Base-by-base conservation (phyloP, 2,113 vertebrate genomes). In the Triplophysa rosa region DNA sequence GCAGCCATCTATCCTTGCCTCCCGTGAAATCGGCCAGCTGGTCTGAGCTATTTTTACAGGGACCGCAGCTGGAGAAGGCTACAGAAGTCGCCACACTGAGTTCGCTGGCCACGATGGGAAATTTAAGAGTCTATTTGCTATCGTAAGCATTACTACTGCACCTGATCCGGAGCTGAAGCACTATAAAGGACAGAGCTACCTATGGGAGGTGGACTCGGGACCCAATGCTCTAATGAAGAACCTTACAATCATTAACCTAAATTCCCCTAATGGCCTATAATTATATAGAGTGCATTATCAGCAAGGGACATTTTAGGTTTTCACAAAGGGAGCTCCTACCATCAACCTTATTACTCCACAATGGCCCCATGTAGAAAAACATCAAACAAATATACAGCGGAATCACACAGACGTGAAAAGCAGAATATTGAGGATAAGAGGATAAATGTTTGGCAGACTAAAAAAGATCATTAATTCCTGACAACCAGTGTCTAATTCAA, bases 231-330 rank as follows among this genome's bases (percentile, higher is more conserved):
- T 87, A 70, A 86, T 83, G 81, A 86, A 84, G 49, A 79, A 68
- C 68, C 33, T 37, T 79, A 58, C 71, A 83, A 77, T 87, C 73
- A 89, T 89, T 89, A 87, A 87, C 84, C 82, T 75, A 68, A 86
- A 88, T 88, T 70, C 73, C 76, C 81, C 72, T 59, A 87, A 88
- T 82, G 86, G 67, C 65, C 69, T 49, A 69, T 81, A 89, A 89
- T 89, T 88, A 87, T 83, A 80, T 76, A 84, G 84, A 91, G 85
- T 90, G 87, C 87, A 85, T 78, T 33, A 23, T 80, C 71, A 40
- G 76, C 61, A 52, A 71, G 84, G 77, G 81, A 72, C n/a, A 52
- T 83, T 74, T 63, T n/a, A 63, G 62, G 70, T 85, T 82, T 87
- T 79, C 83, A 72, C 54, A 17, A 29, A 75, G 67, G 73, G 78